Conservation (phyloP, 2,888 invertebrate species). For the Leptinotarsa peninsularis region DNA sequence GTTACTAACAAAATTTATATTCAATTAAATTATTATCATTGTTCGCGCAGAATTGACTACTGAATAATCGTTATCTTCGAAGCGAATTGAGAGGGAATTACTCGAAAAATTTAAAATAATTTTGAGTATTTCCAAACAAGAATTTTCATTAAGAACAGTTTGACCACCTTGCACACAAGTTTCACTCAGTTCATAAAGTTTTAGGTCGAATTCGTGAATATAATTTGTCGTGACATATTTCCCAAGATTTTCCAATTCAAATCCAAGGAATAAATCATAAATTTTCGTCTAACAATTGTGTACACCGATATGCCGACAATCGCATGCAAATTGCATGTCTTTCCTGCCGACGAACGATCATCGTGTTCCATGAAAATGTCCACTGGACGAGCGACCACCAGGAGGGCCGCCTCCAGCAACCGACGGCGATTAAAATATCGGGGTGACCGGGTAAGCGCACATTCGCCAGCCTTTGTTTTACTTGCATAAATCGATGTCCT, state of each 20-base stretch:
- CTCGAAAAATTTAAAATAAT: too few relatives aligned
- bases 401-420: conserved; percentile 32
- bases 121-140: too few relatives aligned
- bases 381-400: conserved; percentile 33
- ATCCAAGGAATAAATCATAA: conserved; percentile 31
- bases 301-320: conserved; percentile 42
- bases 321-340: conserved; percentile 40
- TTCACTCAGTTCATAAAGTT: too few relatives aligned
- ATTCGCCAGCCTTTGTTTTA: conserved; percentile 46
- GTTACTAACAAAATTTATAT: too few relatives aligned
- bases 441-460: conserved; percentile 50
- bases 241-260: neutral
- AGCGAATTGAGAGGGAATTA: too few relatives aligned
- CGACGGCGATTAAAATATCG: conserved; percentile 38
- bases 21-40: too few relatives aligned
- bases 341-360: conserved; percentile 13
- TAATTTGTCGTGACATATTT: neutral
- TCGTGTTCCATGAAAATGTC: conserved; percentile 41
- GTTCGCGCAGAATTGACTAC: too few relatives aligned
- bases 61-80: too few relatives aligned
- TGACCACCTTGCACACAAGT: too few relatives aligned
- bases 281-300: conserved; percentile 37
- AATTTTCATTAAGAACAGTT: too few relatives aligned
- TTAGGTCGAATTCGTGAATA: too few relatives aligned
- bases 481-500: conserved; percentile 46